Evolutionary conservation across 64 coral and sea anemone species (phyloP).

Genomic region (Platygyra sinensis): DNA sequence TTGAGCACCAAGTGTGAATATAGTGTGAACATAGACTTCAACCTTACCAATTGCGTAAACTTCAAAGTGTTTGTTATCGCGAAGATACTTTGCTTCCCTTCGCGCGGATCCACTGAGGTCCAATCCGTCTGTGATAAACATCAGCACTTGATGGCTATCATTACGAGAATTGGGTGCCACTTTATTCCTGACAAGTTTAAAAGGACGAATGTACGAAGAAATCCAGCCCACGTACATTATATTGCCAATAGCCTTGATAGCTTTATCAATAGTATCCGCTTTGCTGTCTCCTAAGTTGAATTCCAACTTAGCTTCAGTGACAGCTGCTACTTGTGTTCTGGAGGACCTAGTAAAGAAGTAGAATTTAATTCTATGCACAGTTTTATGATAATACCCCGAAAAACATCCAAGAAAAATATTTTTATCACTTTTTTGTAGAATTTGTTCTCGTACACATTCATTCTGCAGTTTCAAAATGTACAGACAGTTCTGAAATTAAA

Average conservation of each 20-base stretch:
- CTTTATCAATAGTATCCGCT: slow-evolving; percentile 9
- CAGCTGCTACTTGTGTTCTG: slow-evolving; percentile 71
- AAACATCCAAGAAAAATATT: too few species aligned
- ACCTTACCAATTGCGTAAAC: slow-evolving; percentile 81
- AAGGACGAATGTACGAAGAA: slow-evolving; percentile 64
- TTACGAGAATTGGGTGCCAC: slow-evolving; percentile 44
- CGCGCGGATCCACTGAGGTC: slow-evolving; percentile 70
- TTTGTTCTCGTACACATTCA: too few species aligned
- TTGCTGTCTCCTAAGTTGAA: slow-evolving; percentile 69
- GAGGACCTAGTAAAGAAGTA: slow-evolving; percentile 41
- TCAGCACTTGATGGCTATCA: slow-evolving; percentile 59
- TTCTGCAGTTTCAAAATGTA: too few species aligned
- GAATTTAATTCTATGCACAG: too few species aligned
- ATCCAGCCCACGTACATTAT: slow-evolving; percentile 68
- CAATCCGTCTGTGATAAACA: slow-evolving; percentile 89
- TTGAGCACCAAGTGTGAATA: too few species aligned
- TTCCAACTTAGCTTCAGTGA: slow-evolving; percentile 52
- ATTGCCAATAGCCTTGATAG: slow-evolving; percentile 50
- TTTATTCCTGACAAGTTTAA: slow-evolving; percentile 46
- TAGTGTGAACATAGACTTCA: too few species aligned
- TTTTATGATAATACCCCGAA: too few species aligned
- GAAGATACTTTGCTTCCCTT: slow-evolving; percentile 49
- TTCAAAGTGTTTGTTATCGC: slow-evolving; percentile 49
- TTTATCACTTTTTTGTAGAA: too few species aligned
- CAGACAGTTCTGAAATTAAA: too few species aligned